Evolutionary conservation across 2,888 invertebrate genomes (phyloP).

Genomic region (Zaprionus lineosus): DNA sequence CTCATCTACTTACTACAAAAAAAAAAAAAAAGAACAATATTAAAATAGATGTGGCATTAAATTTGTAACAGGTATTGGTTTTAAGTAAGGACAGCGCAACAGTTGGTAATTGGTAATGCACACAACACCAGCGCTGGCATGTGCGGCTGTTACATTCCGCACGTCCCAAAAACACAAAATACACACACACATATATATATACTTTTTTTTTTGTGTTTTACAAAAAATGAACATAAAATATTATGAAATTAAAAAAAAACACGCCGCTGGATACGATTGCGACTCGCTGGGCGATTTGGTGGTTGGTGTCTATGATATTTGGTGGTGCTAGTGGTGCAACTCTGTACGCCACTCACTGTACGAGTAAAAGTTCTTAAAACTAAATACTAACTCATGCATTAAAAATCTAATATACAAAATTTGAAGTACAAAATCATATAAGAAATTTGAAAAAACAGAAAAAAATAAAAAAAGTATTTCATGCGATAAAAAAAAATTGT

Average conservation of each 20-base stretch:
- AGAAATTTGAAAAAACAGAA: conserved; percentile 46
- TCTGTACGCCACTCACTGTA: no score
- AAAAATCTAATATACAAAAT: background rate
- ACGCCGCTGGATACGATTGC: conserved; percentile 9
- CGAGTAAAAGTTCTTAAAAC: background rate
- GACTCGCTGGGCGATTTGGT: conserved; percentile 44
- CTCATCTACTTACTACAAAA: conserved; percentile 9
- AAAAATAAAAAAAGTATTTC: conserved; percentile 11
- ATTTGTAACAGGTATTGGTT: background rate
- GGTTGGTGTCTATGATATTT: conserved; percentile 49
- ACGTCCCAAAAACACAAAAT: conserved; percentile 6
- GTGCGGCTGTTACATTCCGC: conserved; percentile 25
- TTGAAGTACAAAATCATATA: conserved; percentile 1
- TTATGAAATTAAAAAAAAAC: conserved; percentile 16
- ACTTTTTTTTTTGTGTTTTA: no score
- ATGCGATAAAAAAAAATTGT: conserved; percentile 29
- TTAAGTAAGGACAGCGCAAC: conserved; percentile 12
- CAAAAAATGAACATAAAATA: conserved; percentile 11
- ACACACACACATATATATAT: conserved; percentile 8
- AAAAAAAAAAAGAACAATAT: conserved; percentile 1
- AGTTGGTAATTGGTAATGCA: conserved; percentile 21
- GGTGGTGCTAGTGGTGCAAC: conserved; percentile 34
- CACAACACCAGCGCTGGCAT: conserved; percentile 1
- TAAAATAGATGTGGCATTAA: conserved; percentile 3
- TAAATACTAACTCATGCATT: background rate